A percentile compares a stretch with the other conserved stretches of the same genome.
Conservation (phyloP, 1,140 invertebrate species). For the Harlomillsia oculata region DNA sequence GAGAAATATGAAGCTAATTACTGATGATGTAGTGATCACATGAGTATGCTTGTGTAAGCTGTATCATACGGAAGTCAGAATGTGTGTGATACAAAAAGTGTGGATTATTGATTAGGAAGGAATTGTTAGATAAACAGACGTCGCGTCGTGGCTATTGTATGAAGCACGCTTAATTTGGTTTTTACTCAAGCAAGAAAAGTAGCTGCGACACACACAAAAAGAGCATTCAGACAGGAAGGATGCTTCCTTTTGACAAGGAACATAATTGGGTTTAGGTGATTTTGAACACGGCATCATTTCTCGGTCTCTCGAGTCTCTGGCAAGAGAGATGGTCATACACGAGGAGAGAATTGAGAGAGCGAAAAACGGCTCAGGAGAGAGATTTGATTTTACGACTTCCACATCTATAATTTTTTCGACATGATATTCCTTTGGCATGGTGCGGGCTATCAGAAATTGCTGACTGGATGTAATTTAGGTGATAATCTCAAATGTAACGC, state of each 20-base stretch:
- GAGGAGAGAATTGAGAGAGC: too few relatives aligned
- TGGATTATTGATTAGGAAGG: too few relatives aligned
- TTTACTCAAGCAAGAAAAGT: too few relatives aligned
- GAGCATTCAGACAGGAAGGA: not conserved
- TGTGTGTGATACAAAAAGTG: too few relatives aligned
- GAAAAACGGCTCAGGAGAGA: not conserved
- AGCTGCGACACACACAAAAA: too few relatives aligned
- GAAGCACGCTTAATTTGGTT: not conserved
- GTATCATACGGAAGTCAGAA: too few relatives aligned
- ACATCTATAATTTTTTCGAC: slow-evolving; percentile 7
- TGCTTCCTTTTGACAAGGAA: not conserved
- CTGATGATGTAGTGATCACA: too few relatives aligned
- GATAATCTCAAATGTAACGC: slow-evolving; percentile 26
- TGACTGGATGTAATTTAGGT: slow-evolving; percentile 29
- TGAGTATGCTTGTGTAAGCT: too few relatives aligned
- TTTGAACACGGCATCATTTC: slow-evolving; percentile 8
- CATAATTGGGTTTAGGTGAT: slow-evolving; percentile 3
- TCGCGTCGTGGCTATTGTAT: too few relatives aligned
- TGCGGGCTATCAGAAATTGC: slow-evolving; percentile 23
- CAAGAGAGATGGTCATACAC: not conserved
- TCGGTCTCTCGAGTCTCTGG: not conserved
- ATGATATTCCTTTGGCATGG: not conserved
- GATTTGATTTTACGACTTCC: slow-evolving; percentile 3
- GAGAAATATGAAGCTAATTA: too few relatives aligned
- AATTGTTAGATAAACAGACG: too few relatives aligned